These are phyloP conservation scores for Ceyx margarethae DNA, from an alignment of 2,113 vertebrate genomes.

Conservation along the genomic window DNA sequence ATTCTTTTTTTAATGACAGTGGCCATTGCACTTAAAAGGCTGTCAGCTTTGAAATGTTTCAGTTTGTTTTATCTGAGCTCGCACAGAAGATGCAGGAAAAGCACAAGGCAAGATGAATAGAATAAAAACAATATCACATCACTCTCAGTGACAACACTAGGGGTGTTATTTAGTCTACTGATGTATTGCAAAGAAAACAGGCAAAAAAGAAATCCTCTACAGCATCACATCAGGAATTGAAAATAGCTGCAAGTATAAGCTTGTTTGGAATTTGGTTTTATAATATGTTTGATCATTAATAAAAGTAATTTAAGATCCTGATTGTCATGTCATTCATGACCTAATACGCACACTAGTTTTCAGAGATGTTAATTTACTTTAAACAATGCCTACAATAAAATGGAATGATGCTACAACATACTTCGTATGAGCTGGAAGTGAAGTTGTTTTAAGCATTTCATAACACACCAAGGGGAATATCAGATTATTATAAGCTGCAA, in stretches of 20 bases:
- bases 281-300: background rate
- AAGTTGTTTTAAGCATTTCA: background rate
- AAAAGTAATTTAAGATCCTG: background rate
- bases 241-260: background rate
- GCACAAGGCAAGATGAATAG: background rate
- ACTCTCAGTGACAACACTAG: background rate
- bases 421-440: background rate
- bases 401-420: rapidly evolving
- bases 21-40: background rate
- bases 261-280: background rate
- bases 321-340: background rate
- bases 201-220: background rate
- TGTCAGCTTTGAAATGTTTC: background rate
- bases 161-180: background rate
- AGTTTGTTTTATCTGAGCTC: background rate
- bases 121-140: background rate
- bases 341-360: background rate
- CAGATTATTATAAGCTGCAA: background rate
- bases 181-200: background rate
- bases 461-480: background rate
- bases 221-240: background rate
- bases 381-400: background rate
- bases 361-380: background rate
- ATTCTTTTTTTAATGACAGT: background rate
- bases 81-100: background rate